phyloP scores from a whole-genome alignment of 1,140 invertebrate genomes.

The Helicoverpa zea region DNA sequence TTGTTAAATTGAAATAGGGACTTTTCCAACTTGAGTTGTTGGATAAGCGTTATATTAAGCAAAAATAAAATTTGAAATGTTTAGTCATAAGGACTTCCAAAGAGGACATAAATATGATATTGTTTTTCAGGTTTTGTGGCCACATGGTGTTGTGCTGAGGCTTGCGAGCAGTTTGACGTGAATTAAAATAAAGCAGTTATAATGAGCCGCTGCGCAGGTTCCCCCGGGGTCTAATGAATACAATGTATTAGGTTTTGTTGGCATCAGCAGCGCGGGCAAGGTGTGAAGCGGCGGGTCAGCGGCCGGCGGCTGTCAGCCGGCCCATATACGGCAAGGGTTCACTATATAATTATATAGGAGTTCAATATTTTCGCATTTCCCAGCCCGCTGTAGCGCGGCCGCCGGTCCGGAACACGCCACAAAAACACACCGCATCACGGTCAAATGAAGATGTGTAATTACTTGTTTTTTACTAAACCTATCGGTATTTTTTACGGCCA shows the following conservation, averaged over 20 bases:
- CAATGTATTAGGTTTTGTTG: slow-evolving; percentile 1
- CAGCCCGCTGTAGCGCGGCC: slow-evolving; percentile 58
- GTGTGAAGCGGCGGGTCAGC: slow-evolving; percentile 25
- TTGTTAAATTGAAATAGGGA: background rate
- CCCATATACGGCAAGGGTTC: slow-evolving; percentile 54
- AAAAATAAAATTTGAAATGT: too few relatives aligned
- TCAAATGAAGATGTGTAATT: slow-evolving; percentile 86
- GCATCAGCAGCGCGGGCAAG: background rate
- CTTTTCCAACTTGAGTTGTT: background rate
- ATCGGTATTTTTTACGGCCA: slow-evolving; percentile 73
- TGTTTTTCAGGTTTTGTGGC: too few relatives aligned
- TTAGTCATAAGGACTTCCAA: too few relatives aligned
- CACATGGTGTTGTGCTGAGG: background rate
- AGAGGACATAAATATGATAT: too few relatives aligned
- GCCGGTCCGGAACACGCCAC: slow-evolving; percentile 67
- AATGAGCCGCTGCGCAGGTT: background rate
- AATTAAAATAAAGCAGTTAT: background rate
- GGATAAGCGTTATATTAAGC: too few relatives aligned
- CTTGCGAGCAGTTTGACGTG: background rate
- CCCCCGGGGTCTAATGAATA: background rate
- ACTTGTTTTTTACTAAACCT: slow-evolving; percentile 70
- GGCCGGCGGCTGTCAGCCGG: slow-evolving; percentile 19
- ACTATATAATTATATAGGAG: slow-evolving; percentile 58
- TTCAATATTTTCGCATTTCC: slow-evolving; percentile 69
- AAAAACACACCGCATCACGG: slow-evolving; percentile 77